Percentiles rank a stretch among this genome's conserved stretches.
phyloP scores from a whole-genome alignment of 2,888 invertebrate genomes.

The Drosophila borborema region DNA sequence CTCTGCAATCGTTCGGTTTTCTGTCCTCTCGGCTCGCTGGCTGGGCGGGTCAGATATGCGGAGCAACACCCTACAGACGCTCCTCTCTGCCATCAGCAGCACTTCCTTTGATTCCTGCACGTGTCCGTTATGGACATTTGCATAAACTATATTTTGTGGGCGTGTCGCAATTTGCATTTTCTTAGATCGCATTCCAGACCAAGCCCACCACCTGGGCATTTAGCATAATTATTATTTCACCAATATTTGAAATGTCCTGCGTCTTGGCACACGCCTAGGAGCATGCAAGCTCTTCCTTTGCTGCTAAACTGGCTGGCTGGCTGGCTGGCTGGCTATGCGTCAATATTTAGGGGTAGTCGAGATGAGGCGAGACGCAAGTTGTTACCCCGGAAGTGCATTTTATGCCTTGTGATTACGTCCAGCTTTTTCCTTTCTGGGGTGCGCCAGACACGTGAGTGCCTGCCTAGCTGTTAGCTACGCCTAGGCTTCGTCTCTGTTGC shows the following conservation, averaged over 20 bases:
- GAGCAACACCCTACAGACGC: slow-evolving; percentile 35
- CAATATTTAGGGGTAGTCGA: slow-evolving; percentile 43
- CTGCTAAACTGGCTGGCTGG: slow-evolving; percentile 4
- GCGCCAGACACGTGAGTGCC: slow-evolving; percentile 70
- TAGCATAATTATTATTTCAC: slow-evolving; percentile 11
- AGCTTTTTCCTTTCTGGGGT: slow-evolving; percentile 57
- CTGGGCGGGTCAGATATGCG: slow-evolving; percentile 62
- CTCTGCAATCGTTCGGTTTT: slow-evolving; percentile 30
- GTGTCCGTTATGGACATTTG: slow-evolving; percentile 65
- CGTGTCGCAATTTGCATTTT: slow-evolving; percentile 58
- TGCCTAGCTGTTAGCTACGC: slow-evolving; percentile 1
- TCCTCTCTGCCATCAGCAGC: slow-evolving; percentile 11
- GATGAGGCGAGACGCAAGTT: slow-evolving; percentile 37
- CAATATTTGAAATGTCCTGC: slow-evolving; percentile 14
- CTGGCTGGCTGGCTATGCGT: slow-evolving; percentile 10
- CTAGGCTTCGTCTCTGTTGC: background rate
- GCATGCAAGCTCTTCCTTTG: slow-evolving; percentile 28
- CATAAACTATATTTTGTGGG: slow-evolving; percentile 52
- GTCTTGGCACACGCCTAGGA: slow-evolving; percentile 65
- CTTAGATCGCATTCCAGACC: slow-evolving; percentile 22
- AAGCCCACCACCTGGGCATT: slow-evolving; percentile 10
- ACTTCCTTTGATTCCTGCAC: slow-evolving; percentile 50
- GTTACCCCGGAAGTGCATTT: slow-evolving; percentile 76
- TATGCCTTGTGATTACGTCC: slow-evolving; percentile 69
- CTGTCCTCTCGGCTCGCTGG: slow-evolving; percentile 28